Base-by-base conservation (phyloP, 2,888 invertebrate genomes). In the Tachina grossa region DNA sequence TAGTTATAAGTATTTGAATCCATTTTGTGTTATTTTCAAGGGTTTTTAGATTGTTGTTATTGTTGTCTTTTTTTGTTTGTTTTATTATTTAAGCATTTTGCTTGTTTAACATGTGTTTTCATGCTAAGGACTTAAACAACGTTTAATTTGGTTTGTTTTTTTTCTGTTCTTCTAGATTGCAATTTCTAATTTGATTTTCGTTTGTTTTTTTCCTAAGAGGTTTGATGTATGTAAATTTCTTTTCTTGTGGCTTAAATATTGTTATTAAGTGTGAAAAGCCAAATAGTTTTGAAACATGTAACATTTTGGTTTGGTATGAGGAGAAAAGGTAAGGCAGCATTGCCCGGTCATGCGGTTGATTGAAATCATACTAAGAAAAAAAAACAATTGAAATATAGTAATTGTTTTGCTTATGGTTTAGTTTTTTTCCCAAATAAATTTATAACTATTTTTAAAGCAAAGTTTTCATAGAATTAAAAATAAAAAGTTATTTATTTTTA, bases 221-320 rank as follows among this genome's bases (percentile, higher is more conserved):
- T 22, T 55, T 43, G n/a, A 45, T 69, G 45, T 76, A 68, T 59
- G 43, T n/a, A 53, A 43, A 41, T 65, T 19, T 69, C 1, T 47
- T 55, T 75, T 41, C 14, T 65, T 55, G 31, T 31, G 31, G n/a
- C 22, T 53, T 39, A 68, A 78, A 59, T 61, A 80, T 78, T 69
- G 77, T 75, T 85, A 84, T 84, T 83, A 85, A 79, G 84, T 84
- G 82, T 84, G 57, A 84, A 76, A 65, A 81, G 61, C 57, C 68
- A 74, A 74, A 83, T 66, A 22, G 53, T 39, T 49, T 45, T 63
- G 10, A 22, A 78, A 63, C 68, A 59, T 78, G 83, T 68, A 14
- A 63, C 19, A 19, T 6, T 31, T 41, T 9, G 2, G 8, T 53
- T 19, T 22, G 31, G 31, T 31, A 6, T 31, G 31, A 6, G 31